Conservation (phyloP, 2,888 invertebrate genomes). For the Conomelus anceps region DNA sequence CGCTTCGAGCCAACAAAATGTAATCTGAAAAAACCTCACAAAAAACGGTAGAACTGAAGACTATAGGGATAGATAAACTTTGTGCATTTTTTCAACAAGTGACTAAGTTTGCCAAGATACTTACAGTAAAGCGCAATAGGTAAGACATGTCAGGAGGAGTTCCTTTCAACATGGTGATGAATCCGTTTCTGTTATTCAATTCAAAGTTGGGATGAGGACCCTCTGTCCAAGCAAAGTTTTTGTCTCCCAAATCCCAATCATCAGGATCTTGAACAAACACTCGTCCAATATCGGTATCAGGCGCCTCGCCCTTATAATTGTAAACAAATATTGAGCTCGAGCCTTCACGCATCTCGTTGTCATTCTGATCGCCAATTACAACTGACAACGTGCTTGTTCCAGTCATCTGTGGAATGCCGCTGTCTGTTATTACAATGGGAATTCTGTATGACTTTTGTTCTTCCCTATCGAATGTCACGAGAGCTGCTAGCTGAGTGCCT, state of each 20-base stretch:
- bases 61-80: background rate
- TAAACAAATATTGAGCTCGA: slow-evolving; percentile 87
- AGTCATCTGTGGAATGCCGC: slow-evolving; percentile 62
- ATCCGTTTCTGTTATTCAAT: slow-evolving; percentile 68
- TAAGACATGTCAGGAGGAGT: slow-evolving; percentile 69
- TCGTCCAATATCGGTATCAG: slow-evolving; percentile 77
- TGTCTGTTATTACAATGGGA: slow-evolving; percentile 83
- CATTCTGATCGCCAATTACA: slow-evolving; percentile 92
- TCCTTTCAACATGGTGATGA: slow-evolving; percentile 77
- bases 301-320: slow-evolving; percentile 79
- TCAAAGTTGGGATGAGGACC: slow-evolving; percentile 59
- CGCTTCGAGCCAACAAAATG: background rate
- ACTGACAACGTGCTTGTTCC: slow-evolving; percentile 77
- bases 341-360: slow-evolving; percentile 82
- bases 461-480: slow-evolving; percentile 76
- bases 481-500: slow-evolving; percentile 61
- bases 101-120: slow-evolving; percentile 34
- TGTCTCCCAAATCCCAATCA: slow-evolving; percentile 94
- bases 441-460: slow-evolving; percentile 76
- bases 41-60: background rate
- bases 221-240: slow-evolving; percentile 68
- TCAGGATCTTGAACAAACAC: slow-evolving; percentile 92
- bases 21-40: background rate
- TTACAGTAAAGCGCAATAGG: slow-evolving; percentile 60
- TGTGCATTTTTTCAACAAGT: background rate